These are phyloP conservation scores for Amphipyra tragopoginis DNA, from an alignment of 2,888 invertebrate genomes.

Conservation along the genomic window DNA sequence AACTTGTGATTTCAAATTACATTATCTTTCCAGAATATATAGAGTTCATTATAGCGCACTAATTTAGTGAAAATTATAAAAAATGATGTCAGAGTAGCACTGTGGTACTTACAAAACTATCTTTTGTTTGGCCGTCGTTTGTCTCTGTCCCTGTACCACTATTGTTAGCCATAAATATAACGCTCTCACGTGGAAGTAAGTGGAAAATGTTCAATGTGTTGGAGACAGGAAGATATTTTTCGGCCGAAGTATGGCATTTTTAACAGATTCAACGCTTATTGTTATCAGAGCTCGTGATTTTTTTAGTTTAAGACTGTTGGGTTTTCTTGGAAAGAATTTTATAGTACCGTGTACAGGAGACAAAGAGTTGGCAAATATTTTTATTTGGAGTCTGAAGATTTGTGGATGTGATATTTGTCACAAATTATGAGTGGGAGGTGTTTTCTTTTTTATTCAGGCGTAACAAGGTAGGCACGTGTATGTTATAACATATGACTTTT, in stretches of 20 bases:
- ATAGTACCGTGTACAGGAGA: not conserved
- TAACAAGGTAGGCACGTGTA: too few species aligned
- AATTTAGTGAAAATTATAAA: too few species aligned
- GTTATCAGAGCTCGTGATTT: constrained; percentile 10
- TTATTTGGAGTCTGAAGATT: not conserved
- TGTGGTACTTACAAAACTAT: constrained; percentile 66
- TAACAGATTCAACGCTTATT: constrained; percentile 33
- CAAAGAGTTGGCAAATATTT: constrained; percentile 9
- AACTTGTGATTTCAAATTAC: too few species aligned
- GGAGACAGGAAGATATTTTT: constrained; percentile 62
- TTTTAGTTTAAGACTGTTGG: not conserved
- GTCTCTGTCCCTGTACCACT: constrained; percentile 74
- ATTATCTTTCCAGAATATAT: too few species aligned
- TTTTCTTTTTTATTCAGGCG: too few species aligned
- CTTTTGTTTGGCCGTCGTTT: constrained; percentile 77
- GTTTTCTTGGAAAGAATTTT: not conserved
- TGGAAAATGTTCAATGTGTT: constrained; percentile 67
- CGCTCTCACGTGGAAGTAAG: constrained; percentile 68
- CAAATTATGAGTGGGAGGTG: too few species aligned
- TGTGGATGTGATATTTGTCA: not conserved
- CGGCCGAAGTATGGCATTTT: constrained; percentile 55
- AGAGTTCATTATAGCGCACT: too few species aligned
- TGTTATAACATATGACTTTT: too few species aligned
- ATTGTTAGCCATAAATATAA: constrained; percentile 77
- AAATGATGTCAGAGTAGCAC: constrained; percentile 24